Evolutionary conservation across 1,140 invertebrate species (phyloP).

Genomic region (Acyrthosiphon pisum): DNA sequence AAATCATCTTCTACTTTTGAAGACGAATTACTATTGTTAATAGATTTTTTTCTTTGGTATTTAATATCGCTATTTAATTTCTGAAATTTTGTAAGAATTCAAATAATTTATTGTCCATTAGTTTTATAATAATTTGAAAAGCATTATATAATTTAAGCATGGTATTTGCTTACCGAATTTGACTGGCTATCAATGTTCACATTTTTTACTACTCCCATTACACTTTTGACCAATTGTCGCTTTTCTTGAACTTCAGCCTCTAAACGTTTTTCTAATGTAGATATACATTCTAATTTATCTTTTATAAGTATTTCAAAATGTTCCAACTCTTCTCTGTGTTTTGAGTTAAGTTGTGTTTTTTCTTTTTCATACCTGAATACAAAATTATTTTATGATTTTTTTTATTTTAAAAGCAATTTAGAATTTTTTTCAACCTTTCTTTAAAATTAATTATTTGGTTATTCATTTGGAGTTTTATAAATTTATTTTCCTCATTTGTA

Average conservation of each 20-base stretch:
- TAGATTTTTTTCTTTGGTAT: slow-evolving; percentile 26
- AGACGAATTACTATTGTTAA: slow-evolving; percentile 34
- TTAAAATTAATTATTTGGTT: slow-evolving; percentile 31
- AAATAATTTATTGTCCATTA: not conserved
- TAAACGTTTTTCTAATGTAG: slow-evolving; percentile 29
- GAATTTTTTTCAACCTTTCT: not conserved
- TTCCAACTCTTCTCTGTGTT: slow-evolving; percentile 60
- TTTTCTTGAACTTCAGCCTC: slow-evolving; percentile 39
- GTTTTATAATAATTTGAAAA: not conserved
- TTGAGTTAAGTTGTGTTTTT: not conserved
- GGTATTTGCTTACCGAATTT: slow-evolving; percentile 14
- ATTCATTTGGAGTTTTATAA: slow-evolving; percentile 51
- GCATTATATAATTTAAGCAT: not conserved
- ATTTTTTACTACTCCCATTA: slow-evolving; percentile 39
- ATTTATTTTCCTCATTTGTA: slow-evolving; percentile 53
- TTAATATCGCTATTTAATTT: slow-evolving; percentile 39
- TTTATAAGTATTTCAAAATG: slow-evolving; percentile 63
- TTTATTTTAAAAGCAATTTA: not conserved
- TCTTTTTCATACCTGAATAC: slow-evolving; percentile 38
- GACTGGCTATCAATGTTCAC: slow-evolving; percentile 46
- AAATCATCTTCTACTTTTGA: slow-evolving; percentile 45
- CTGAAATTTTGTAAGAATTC: slow-evolving; percentile 8
- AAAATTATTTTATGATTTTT: not conserved
- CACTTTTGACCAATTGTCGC: slow-evolving; percentile 51
- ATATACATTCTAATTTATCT: slow-evolving; percentile 38